A percentile compares a stretch with the other conserved stretches of the same genome.
Conservation (phyloP, 2,797 vertebrate species). For the Tenualosa thibaudeaui region DNA sequence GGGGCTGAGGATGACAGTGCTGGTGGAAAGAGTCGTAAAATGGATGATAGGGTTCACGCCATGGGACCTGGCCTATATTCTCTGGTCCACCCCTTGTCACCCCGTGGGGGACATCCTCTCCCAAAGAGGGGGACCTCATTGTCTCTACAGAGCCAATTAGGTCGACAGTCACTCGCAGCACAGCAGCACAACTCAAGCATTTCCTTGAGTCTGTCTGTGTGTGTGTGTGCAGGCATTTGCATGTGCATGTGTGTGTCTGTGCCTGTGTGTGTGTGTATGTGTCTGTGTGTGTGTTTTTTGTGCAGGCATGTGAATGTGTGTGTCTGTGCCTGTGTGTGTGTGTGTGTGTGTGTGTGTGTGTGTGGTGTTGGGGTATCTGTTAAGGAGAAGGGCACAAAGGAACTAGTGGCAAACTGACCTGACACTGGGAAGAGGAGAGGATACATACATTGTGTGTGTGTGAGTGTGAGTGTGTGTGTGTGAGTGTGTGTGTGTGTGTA, state of each 20-base stretch:
- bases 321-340: no score
- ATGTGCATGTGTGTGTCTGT: no score
- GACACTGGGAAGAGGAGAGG: background rate
- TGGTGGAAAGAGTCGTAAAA: slow-evolving; percentile 17
- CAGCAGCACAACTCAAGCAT: background rate
- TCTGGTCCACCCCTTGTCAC: background rate
- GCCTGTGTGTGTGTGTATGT: no score
- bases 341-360: background rate
- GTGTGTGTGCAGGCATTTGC: no score
- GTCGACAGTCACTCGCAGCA: background rate
- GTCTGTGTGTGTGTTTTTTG: no score
- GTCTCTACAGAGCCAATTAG: background rate
- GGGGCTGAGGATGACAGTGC: background rate
- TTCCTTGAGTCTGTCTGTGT: no score
- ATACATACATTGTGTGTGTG: background rate
- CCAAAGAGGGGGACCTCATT: background rate
- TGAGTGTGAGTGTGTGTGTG: no score
- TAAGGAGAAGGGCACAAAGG: background rate
- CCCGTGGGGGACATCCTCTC: slow-evolving; percentile 13
- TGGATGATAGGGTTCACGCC: background rate
- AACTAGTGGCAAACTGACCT: background rate
- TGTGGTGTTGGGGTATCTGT: background rate
- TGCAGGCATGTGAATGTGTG: no score
- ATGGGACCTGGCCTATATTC: background rate
- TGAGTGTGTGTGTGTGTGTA: no score